Evolutionary conservation across 2,797 vertebrate genomes (phyloP).

Genomic region (Microcaecilia unicolor): DNA sequence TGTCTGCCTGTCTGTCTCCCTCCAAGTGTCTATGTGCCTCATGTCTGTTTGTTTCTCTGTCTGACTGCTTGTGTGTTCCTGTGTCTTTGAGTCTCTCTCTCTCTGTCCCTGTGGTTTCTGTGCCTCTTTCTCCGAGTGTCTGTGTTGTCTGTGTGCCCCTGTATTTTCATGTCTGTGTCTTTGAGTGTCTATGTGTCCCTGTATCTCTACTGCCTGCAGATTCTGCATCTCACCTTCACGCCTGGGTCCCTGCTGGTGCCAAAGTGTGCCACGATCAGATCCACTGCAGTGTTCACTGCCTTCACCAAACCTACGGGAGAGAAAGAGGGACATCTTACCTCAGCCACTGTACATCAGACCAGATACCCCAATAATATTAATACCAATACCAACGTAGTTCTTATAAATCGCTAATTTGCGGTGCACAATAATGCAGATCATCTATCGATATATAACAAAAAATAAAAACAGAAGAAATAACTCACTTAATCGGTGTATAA

Average conservation of each 20-base stretch:
- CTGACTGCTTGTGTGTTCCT: no score
- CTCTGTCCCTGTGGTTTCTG: no score
- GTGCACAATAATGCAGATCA: no score
- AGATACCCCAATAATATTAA: no score
- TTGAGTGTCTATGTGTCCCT: neutral
- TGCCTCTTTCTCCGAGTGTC: no score
- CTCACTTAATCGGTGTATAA: no score
- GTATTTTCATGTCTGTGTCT: neutral
- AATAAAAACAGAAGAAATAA: no score
- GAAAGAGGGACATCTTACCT: neutral
- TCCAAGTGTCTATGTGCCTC: neutral
- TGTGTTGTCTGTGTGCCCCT: neutral
- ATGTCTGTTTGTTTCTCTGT: no score
- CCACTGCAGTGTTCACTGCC: constrained; percentile 87
- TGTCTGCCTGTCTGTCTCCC: neutral
- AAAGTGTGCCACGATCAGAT: constrained; percentile 93
- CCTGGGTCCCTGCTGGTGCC: constrained; percentile 88
- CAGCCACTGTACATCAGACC: neutral
- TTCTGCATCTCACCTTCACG: constrained; percentile 75
- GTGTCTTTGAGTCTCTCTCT: neutral
- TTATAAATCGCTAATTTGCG: no score
- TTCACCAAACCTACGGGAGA: constrained; percentile 69
- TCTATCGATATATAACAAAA: no score
- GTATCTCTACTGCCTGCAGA: no score
- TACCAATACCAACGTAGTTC: no score